Conservation (phyloP, 1,140 invertebrate species). For the Trachymyrmex cornetzi region DNA sequence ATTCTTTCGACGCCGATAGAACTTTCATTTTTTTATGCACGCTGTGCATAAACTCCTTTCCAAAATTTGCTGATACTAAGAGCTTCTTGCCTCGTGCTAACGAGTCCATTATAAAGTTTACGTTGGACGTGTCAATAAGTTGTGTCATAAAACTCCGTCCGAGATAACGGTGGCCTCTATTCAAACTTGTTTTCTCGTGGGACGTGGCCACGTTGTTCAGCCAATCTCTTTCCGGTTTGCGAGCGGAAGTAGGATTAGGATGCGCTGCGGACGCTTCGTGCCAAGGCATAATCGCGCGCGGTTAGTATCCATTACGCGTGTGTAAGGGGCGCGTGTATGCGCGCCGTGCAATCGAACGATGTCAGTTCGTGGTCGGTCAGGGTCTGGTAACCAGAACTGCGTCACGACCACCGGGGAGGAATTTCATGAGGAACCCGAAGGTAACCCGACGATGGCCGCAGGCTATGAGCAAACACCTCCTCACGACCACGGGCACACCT, state of each 20-base stretch:
- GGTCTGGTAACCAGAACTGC: slow-evolving; percentile 44
- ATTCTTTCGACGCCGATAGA: background rate
- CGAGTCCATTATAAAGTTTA: slow-evolving; percentile 57
- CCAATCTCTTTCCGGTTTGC: background rate
- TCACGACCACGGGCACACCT: slow-evolving; percentile 28
- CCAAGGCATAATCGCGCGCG: slow-evolving; percentile 53
- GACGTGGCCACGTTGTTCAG: background rate
- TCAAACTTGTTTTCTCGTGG: slow-evolving; percentile 39
- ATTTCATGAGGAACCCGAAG: slow-evolving; percentile 48
- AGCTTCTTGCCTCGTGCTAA: background rate
- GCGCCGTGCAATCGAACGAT: slow-evolving; percentile 52
- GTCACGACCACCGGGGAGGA: slow-evolving; percentile 39
- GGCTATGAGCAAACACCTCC: slow-evolving; percentile 52
- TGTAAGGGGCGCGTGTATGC: background rate
- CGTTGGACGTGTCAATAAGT: slow-evolving; percentile 28
- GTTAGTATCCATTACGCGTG: slow-evolving; percentile 58
- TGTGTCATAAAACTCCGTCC: slow-evolving; percentile 23
- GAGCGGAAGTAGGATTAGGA: slow-evolving; percentile 30
- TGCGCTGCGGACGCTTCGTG: slow-evolving; percentile 26
- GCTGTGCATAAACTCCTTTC: background rate
- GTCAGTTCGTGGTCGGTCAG: slow-evolving; percentile 48
- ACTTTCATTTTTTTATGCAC: background rate
- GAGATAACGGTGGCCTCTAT: slow-evolving; percentile 22
- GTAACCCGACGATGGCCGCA: slow-evolving; percentile 57
- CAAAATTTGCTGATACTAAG: slow-evolving; percentile 1